Percentiles rank a stretch among this genome's conserved stretches.
Evolutionary conservation across 2,888 invertebrate genomes (phyloP).

Genomic region (Busseola fusca): DNA sequence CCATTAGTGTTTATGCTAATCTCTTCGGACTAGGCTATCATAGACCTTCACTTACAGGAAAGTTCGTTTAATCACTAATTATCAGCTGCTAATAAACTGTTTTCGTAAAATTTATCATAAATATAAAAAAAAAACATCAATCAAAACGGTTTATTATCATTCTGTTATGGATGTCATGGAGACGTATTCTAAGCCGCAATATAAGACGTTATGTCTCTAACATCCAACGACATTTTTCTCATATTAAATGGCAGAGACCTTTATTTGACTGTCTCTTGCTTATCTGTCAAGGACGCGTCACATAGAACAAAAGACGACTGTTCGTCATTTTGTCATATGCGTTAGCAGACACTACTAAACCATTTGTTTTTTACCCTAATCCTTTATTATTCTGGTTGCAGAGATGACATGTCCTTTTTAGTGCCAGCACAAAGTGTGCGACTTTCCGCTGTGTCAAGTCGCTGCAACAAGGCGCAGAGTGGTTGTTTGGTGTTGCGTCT

Average conservation of each 20-base stretch:
- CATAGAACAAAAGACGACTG: not conserved
- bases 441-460: too few relatives aligned
- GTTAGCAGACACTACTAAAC: not conserved
- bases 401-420: not conserved
- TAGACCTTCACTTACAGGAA: too few relatives aligned
- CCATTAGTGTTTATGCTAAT: too few relatives aligned
- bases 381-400: not conserved
- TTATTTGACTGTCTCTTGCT: not conserved
- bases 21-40: too few relatives aligned
- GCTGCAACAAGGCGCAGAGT: not conserved
- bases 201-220: not conserved
- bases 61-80: too few relatives aligned
- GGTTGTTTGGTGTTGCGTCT: too few relatives aligned
- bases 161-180: not conserved
- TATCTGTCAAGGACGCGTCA: not conserved
- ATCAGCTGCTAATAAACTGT: not conserved
- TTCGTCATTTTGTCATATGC: too few relatives aligned
- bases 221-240: not conserved
- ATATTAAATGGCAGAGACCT: conserved; percentile 6
- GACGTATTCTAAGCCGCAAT: not conserved
- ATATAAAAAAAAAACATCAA: too few relatives aligned
- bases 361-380: not conserved
- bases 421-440: not conserved
- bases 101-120: not conserved
- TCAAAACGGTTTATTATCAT: too few relatives aligned